These are phyloP conservation scores for Xiphorhynchus erythropygius DNA, from an alignment of 2,797 vertebrate genomes.

Conservation along the genomic window DNA sequence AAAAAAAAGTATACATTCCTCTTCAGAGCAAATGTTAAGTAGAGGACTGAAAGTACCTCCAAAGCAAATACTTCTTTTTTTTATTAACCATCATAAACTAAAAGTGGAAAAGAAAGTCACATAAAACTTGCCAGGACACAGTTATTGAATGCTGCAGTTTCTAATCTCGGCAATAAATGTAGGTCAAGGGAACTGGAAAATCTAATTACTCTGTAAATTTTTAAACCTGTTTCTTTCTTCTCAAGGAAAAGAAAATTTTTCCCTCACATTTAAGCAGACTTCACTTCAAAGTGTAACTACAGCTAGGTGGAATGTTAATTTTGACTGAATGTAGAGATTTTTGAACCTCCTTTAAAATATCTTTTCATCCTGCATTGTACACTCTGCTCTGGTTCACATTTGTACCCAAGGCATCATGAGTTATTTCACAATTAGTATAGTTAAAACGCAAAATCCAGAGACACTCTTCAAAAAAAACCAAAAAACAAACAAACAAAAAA, in stretches of 20 bases:
- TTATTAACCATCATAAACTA: slow-evolving; percentile 49
- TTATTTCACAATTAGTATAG: not conserved
- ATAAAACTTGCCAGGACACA: slow-evolving; percentile 8
- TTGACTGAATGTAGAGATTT: not conserved
- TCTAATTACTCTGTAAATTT: slow-evolving; percentile 45
- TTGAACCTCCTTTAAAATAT: not conserved
- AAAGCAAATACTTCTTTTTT: slow-evolving; percentile 39
- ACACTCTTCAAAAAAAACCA: not conserved
- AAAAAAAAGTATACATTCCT: not conserved
- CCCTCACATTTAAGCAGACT: not conserved
- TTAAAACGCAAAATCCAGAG: not conserved
- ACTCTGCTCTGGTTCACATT: not conserved
- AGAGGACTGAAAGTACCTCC: slow-evolving; percentile 24
- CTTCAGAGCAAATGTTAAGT: not conserved
- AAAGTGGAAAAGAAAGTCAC: slow-evolving; percentile 29
- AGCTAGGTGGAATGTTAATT: not conserved
- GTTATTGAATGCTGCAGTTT: slow-evolving; percentile 38
- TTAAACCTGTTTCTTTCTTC: slow-evolving; percentile 61
- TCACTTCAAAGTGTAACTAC: slow-evolving; percentile 13
- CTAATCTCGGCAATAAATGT: slow-evolving; percentile 45
- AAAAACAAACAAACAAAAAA: not conserved
- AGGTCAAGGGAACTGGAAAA: slow-evolving; percentile 57
- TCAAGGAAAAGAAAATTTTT: slow-evolving; percentile 13
- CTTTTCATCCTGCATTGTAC: not conserved
- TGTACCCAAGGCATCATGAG: not conserved